A percentile compares a stretch with the other conserved stretches of the same genome.
phyloP scores from a whole-genome alignment of 2,888 invertebrate species.

The Cheilosia grossa region DNA sequence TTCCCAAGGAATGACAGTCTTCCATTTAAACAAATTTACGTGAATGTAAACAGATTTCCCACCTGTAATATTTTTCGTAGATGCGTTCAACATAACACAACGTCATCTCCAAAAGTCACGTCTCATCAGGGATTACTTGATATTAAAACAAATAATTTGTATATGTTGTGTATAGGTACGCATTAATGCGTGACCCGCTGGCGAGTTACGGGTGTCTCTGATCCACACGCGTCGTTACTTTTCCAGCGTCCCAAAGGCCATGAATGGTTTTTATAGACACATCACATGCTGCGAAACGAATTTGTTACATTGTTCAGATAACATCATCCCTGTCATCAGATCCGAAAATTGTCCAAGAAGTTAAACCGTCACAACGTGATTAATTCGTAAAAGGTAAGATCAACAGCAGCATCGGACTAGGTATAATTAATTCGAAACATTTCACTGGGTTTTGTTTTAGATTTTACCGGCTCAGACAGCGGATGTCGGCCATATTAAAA shows the following conservation, averaged over 20 bases:
- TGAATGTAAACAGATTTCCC: no score
- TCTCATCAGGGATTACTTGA: background rate
- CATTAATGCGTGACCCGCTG: slow-evolving; percentile 31
- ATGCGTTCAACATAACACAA: no score
- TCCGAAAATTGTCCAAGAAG: slow-evolving; percentile 6
- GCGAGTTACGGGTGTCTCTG: slow-evolving; percentile 3
- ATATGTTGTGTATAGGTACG: background rate
- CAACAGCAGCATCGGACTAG: slow-evolving; percentile 16
- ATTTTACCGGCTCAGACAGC: slow-evolving; percentile 30
- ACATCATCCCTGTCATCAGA: slow-evolving; percentile 29
- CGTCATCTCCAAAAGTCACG: background rate
- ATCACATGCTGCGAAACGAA: slow-evolving; percentile 50
- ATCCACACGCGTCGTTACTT: slow-evolving; percentile 3
- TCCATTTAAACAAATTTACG: no score
- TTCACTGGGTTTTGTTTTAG: slow-evolving; percentile 28
- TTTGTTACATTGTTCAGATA: slow-evolving; percentile 27
- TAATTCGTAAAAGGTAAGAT: slow-evolving; percentile 49
- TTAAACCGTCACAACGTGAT: slow-evolving; percentile 47
- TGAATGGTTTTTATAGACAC: slow-evolving; percentile 21
- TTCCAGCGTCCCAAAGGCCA: background rate
- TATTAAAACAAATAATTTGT: background rate
- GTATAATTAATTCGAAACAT: slow-evolving; percentile 39
- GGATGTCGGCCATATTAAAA: slow-evolving; percentile 43
- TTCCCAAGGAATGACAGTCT: no score
- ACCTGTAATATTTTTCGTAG: no score